A percentile compares a stretch with the other conserved stretches of the same genome.
phyloP scores from a whole-genome alignment of 1,140 invertebrate genomes.

The Apis dorsata region DNA sequence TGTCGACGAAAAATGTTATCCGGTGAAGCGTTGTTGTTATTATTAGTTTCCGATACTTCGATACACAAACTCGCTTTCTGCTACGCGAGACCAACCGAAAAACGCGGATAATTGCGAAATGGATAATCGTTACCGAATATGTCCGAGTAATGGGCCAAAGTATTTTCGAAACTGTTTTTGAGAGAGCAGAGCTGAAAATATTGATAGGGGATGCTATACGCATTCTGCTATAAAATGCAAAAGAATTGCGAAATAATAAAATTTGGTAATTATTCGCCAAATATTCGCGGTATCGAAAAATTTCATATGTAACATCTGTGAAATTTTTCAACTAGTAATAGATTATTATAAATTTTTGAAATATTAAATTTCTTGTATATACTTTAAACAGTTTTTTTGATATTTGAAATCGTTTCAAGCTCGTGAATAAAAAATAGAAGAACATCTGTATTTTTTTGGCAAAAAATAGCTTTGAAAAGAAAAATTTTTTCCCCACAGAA shows the following conservation, averaged over 20 bases:
- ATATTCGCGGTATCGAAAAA: background rate
- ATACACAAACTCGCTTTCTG: background rate
- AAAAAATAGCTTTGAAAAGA: too few relatives aligned
- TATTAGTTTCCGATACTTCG: constrained; percentile 3
- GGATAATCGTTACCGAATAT: constrained; percentile 4
- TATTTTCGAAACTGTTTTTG: background rate
- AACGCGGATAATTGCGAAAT: constrained; percentile 5
- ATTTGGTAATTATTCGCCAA: background rate
- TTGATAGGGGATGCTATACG: background rate
- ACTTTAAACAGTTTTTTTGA: too few relatives aligned
- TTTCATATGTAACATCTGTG: too few relatives aligned
- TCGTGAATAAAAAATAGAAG: too few relatives aligned
- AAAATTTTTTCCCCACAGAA: too few relatives aligned
- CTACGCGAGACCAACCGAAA: background rate
- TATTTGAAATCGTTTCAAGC: too few relatives aligned
- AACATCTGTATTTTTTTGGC: too few relatives aligned
- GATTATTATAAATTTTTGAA: background rate
- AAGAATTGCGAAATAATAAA: background rate
- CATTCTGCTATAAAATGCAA: background rate
- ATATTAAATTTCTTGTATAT: too few relatives aligned
- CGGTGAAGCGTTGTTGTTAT: background rate
- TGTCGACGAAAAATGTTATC: background rate
- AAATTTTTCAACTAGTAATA: background rate
- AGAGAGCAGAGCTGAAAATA: background rate
- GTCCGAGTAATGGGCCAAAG: background rate